Conservation (phyloP, 2,113 vertebrate genomes). For the Xenopus laevis region DNA sequence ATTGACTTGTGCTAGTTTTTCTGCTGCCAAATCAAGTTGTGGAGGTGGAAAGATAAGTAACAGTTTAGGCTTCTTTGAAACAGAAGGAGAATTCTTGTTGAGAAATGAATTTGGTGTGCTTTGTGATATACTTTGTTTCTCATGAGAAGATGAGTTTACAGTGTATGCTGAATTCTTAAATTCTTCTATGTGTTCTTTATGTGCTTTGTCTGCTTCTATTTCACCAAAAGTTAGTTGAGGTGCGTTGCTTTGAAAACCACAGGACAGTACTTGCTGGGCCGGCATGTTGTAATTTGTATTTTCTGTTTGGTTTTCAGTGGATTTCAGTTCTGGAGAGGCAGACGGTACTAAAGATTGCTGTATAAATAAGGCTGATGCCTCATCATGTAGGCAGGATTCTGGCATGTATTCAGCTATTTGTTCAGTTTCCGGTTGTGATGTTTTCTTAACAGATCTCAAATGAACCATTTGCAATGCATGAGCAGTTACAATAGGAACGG, state of each 20-base stretch:
- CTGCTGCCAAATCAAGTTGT: constrained; percentile 59
- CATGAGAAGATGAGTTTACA: constrained; percentile 45
- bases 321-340: constrained; percentile 62
- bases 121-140: constrained; percentile 46
- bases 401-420: constrained; percentile 44
- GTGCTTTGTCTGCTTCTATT: neutral
- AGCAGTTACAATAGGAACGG: constrained; percentile 81
- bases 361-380: constrained; percentile 45
- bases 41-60: constrained; percentile 69
- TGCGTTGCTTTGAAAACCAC: constrained; percentile 46
- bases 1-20: constrained; percentile 59
- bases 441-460: constrained; percentile 76
- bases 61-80: constrained; percentile 90
- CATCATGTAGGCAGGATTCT: constrained; percentile 63
- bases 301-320: constrained; percentile 58
- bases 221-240: constrained; percentile 13
- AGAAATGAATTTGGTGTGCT: constrained; percentile 54
- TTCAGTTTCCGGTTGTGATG: constrained; percentile 52
- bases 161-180: constrained; percentile 28
- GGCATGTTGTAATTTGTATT: constrained; percentile 61
- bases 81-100: constrained; percentile 81
- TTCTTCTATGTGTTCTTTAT: constrained; percentile 15
- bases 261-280: constrained; percentile 59
- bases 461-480: constrained; percentile 85
- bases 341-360: constrained; percentile 60